Evolutionary conservation across 1,140 invertebrate genomes (phyloP).

Genomic region (Maconellicoccus hirsutus): DNA sequence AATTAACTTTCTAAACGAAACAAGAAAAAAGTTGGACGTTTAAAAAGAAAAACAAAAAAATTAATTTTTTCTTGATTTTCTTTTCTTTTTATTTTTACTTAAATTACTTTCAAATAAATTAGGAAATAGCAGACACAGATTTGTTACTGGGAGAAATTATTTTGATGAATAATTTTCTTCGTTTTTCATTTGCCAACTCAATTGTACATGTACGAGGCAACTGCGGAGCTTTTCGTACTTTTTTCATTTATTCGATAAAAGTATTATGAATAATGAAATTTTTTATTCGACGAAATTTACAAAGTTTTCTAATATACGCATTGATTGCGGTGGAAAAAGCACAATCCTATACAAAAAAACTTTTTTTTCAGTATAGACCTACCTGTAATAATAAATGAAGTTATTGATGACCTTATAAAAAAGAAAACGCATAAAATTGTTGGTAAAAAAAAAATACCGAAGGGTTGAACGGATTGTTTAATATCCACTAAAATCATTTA

Average conservation of each 20-base stretch:
- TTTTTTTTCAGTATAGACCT: neutral
- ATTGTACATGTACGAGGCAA: neutral
- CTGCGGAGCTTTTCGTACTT: neutral
- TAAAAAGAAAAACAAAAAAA: slow-evolving; percentile 18
- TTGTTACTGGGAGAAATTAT: neutral
- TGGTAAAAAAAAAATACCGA: neutral
- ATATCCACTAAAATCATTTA: slow-evolving; percentile 16
- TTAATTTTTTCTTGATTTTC: slow-evolving; percentile 15
- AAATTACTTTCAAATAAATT: slow-evolving; percentile 22
- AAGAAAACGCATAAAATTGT: neutral
- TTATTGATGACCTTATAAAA: neutral
- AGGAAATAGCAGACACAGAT: neutral
- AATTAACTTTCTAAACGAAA: slow-evolving; percentile 20
- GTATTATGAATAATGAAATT: neutral
- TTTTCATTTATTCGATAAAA: neutral
- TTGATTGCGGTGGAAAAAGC: neutral
- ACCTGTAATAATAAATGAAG: neutral
- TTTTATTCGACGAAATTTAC: neutral
- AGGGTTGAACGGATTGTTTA: slow-evolving; percentile 17
- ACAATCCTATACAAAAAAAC: neutral
- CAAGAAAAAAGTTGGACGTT: slow-evolving; percentile 15
- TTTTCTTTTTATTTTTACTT: slow-evolving; percentile 2
- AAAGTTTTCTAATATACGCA: slow-evolving; percentile 4
- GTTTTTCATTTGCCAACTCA: neutral
- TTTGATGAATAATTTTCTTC: neutral